These are phyloP conservation scores for Remorina albescens DNA, from an alignment of 2,797 vertebrate genomes.

Conservation along the genomic window DNA sequence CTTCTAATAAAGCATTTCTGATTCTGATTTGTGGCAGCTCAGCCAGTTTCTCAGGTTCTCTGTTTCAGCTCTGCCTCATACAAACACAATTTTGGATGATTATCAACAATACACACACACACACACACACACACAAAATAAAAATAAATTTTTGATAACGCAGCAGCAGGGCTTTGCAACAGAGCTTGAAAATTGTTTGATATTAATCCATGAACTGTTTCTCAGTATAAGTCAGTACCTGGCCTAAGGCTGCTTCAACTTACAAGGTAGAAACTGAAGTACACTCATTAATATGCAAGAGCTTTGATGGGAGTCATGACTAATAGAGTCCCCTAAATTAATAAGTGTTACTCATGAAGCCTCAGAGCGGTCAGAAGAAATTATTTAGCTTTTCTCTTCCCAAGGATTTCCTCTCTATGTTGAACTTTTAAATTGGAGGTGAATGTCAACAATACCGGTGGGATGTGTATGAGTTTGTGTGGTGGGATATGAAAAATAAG, in stretches of 20 bases:
- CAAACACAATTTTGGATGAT: conserved; percentile 34
- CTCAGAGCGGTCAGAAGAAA: conserved; percentile 67
- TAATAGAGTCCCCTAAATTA: conserved; percentile 83
- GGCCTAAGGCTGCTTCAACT: conserved; percentile 49
- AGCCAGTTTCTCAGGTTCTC: neutral
- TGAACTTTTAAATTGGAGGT: conserved; percentile 58
- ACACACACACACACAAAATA: too few relatives aligned
- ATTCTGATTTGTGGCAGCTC: too few relatives aligned
- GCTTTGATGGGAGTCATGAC: conserved; percentile 79
- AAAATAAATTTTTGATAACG: conserved; percentile 14
- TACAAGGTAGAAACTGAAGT: conserved; percentile 43
- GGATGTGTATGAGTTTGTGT: conserved; percentile 45
- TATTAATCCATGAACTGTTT: conserved; percentile 31
- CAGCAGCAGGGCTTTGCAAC: conserved; percentile 22
- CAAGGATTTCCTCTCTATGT: conserved; percentile 55
- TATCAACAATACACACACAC: conserved; percentile 54
- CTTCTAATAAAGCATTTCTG: too few relatives aligned
- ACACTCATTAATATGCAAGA: conserved; percentile 78
- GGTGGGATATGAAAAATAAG: conserved; percentile 35
- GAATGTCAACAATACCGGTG: conserved; percentile 52
- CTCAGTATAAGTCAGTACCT: conserved; percentile 51
- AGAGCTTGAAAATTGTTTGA: conserved; percentile 22
- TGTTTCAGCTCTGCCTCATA: neutral
- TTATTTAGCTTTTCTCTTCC: conserved; percentile 72
- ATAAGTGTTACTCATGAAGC: conserved; percentile 73